Evolutionary conservation across 92 coral and sea anemone genomes (phyloP).

Genomic region (Parazoanthus darwini): DNA sequence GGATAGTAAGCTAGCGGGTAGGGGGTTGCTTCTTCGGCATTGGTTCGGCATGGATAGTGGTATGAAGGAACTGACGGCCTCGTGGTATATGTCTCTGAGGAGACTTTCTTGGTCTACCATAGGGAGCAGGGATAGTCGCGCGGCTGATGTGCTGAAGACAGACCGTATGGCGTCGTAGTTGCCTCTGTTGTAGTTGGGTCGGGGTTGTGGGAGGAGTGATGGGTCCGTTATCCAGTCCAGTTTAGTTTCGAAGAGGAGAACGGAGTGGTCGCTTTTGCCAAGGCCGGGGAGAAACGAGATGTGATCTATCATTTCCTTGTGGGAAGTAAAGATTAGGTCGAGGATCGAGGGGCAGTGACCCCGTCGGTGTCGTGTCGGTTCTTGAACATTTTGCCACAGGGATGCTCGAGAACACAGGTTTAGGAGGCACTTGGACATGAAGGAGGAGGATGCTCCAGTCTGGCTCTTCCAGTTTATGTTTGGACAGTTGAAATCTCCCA

Average conservation of each 20-base stretch:
- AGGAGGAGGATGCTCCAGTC: neutral
- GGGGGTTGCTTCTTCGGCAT: neutral
- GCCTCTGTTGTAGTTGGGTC: neutral
- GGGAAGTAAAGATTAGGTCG: neutral
- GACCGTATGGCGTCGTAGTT: neutral
- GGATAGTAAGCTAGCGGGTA: neutral
- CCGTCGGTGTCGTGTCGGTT: neutral
- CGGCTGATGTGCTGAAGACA: neutral
- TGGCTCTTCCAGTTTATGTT: neutral
- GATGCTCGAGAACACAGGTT: neutral
- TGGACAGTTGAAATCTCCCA: too few relatives aligned
- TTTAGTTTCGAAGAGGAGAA: neutral
- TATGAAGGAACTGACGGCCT: neutral
- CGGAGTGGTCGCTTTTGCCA: too few relatives aligned
- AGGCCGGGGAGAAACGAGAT: neutral
- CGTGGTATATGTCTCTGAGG: neutral
- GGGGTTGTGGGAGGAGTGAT: neutral
- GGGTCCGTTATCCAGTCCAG: neutral
- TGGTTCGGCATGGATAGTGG: neutral
- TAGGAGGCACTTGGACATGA: neutral
- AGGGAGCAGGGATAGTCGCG: neutral
- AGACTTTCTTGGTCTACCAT: neutral
- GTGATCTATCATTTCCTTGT: neutral
- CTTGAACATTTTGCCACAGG: neutral
- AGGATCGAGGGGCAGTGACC: neutral